A percentile compares a stretch with the other conserved stretches of the same genome.
Conservation (phyloP, 2,888 invertebrate species). For the Flexamia atlantica region DNA sequence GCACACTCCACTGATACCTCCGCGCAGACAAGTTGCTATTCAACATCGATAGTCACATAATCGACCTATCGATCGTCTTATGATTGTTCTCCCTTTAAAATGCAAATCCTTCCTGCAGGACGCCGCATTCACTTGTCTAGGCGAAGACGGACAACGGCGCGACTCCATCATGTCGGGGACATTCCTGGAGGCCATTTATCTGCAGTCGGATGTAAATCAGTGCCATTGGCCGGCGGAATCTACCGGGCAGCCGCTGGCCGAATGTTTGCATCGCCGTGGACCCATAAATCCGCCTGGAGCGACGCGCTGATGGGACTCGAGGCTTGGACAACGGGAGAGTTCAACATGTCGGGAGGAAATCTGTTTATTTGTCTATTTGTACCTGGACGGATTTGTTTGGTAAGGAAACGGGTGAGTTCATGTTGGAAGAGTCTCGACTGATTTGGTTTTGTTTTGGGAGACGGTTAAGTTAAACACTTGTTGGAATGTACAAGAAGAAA, state of each 20-base stretch:
- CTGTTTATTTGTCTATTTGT: too few relatives aligned
- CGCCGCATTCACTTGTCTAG: constrained; percentile 53
- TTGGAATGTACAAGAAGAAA: too few relatives aligned
- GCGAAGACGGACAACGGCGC: constrained; percentile 38
- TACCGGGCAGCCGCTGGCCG: constrained; percentile 9
- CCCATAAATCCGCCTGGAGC: constrained; percentile 9
- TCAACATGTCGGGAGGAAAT: too few relatives aligned
- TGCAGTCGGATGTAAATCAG: constrained; percentile 39
- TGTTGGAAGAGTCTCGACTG: too few relatives aligned
- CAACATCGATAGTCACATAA: constrained; percentile 18
- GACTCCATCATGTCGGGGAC: constrained; percentile 55
- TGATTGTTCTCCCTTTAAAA: constrained; percentile 55
- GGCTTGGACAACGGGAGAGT: too few relatives aligned
- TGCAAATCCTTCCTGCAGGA: constrained; percentile 37
- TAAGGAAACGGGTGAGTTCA: too few relatives aligned
- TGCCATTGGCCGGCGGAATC: constrained; percentile 1
- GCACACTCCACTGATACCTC: neutral
- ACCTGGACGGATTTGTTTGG: too few relatives aligned
- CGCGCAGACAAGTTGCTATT: constrained; percentile 27
- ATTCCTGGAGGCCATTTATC: constrained; percentile 47
- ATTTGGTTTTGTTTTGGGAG: too few relatives aligned
- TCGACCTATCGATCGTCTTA: constrained; percentile 37
- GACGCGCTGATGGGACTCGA: too few relatives aligned
- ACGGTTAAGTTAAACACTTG: too few relatives aligned
- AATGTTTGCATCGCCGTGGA: constrained; percentile 29